These are phyloP conservation scores for Hartigia nigra DNA, from an alignment of 2,888 invertebrate genomes.

Conservation along the genomic window DNA sequence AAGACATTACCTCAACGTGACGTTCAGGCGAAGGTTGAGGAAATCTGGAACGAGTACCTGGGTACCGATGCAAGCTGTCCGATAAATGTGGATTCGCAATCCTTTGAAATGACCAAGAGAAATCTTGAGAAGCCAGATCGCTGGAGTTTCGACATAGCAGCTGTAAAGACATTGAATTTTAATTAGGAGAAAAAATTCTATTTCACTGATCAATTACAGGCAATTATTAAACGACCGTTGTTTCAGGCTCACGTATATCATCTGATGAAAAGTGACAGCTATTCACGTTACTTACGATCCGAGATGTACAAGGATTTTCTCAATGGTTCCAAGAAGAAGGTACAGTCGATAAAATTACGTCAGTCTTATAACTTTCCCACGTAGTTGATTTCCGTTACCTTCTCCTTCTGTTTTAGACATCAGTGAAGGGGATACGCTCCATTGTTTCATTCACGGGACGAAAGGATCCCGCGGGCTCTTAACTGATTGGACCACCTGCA, in stretches of 20 bases:
- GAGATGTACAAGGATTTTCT: conserved; percentile 99
- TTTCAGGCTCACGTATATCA: conserved; percentile 97
- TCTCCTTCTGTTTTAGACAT: conserved; percentile 75
- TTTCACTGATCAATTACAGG: background rate
- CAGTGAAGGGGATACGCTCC: conserved; percentile 86
- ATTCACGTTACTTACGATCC: conserved; percentile 95
- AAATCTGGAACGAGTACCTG: conserved; percentile 94
- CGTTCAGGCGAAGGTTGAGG: conserved; percentile 83
- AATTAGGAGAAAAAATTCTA: background rate
- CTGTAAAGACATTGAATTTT: conserved; percentile 71
- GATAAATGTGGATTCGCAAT: conserved; percentile 96
- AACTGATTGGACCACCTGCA: conserved; percentile 31
- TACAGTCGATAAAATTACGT: conserved; percentile 61
- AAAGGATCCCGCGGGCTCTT: conserved; percentile 71
- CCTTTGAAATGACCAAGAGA: conserved; percentile 84
- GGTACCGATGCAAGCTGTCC: conserved; percentile 95
- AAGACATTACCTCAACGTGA: conserved; percentile 89
- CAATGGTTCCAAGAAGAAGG: conserved; percentile 97
- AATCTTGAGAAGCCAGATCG: conserved; percentile 87
- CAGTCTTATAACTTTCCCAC: conserved; percentile 25
- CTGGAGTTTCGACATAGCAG: conserved; percentile 97
- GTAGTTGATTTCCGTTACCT: conserved; percentile 21
- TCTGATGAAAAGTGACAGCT: conserved; percentile 99
- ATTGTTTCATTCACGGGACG: conserved; percentile 84
- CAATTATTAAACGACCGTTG: conserved; percentile 4